Percentiles rank a stretch among this genome's conserved stretches.
Evolutionary conservation across 2,888 invertebrate genomes (phyloP).

Genomic region (Perizoma affinitatum): DNA sequence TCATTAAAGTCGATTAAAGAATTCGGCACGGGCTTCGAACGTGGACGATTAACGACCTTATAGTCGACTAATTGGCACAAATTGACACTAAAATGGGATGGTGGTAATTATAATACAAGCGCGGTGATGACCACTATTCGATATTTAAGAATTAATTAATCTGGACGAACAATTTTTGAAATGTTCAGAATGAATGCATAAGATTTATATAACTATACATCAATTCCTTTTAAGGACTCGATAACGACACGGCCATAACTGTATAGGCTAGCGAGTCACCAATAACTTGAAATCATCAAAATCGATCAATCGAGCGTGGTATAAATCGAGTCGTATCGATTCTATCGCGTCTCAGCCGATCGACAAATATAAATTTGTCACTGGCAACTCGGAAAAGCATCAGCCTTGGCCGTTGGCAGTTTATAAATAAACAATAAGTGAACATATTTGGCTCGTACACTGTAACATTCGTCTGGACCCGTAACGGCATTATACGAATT

Average conservation of each 20-base stretch:
- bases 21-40: constrained; percentile 57
- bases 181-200: constrained; percentile 31
- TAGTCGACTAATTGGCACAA: constrained; percentile 62
- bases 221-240: constrained; percentile 30
- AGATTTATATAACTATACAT: constrained; percentile 35
- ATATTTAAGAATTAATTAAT: constrained; percentile 39
- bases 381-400: constrained; percentile 70
- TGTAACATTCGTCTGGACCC: constrained; percentile 71
- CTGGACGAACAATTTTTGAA: constrained; percentile 32
- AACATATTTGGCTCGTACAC: constrained; percentile 67
- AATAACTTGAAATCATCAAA: constrained; percentile 72
- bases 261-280: constrained; percentile 49
- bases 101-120: constrained; percentile 55
- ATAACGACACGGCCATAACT: constrained; percentile 37
- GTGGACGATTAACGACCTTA: constrained; percentile 57
- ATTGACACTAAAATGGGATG: constrained; percentile 61
- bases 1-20: constrained; percentile 73
- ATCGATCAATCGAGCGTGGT: constrained; percentile 75
- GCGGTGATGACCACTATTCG: constrained; percentile 38
- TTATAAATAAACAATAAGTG: constrained; percentile 83
- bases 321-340: constrained; percentile 79
- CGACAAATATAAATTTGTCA: constrained; percentile 84
- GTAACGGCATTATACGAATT: constrained; percentile 61
- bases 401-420: constrained; percentile 54
- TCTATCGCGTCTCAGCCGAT: constrained; percentile 74